Base-by-base conservation (phyloP, 1,140 invertebrate species). In the Schlechtendalia chinensis region DNA sequence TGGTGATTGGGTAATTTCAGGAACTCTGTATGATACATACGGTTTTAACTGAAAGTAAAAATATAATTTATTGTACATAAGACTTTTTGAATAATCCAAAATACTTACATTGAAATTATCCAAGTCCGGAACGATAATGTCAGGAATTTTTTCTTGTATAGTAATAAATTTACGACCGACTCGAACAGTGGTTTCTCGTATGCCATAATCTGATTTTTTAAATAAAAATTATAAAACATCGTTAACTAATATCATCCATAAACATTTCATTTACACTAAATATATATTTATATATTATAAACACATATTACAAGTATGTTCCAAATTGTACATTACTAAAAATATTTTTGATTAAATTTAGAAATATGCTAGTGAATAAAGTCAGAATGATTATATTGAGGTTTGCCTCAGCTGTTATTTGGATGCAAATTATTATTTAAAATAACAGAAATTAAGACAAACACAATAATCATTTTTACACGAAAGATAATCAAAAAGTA, bases 61-160 rank as follows among this genome's bases (percentile, higher is more conserved):
- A 32, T 14, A 82, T 12, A 61, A 75, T 32, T 22, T n/a, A 19
- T 53, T 32, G 3, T 29, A 17, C 8, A 58, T 29, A 29, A 56
- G 1, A 8, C 17, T 32, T 5, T 47, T 75, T 54, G 4, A 39
- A 53, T 50, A 22, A 53, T 77, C 65, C 19, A n/a, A 14, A 45
- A n/a, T 19, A 81, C 84, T 83, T 86, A 90, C 90, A 83, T 91
- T 86, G 84, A 89, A 95, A 82, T 88, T 90, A 83, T 89, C 91
- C 6, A 98, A 86, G 85, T 97, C 91, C 1, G 97, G 97, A 22
- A 98, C 96, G 82, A 98, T 91, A 19, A 98, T 84, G 85, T 98
- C 93, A 16, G 96, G 95, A 82, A 96, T 91, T 91, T 93, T 95
- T 89, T 98, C 96, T n/a, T 91, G 91, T 22, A 98, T 85, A 27